Conservation (phyloP, 2,888 invertebrate species). For the Prionchulus punctatus region DNA sequence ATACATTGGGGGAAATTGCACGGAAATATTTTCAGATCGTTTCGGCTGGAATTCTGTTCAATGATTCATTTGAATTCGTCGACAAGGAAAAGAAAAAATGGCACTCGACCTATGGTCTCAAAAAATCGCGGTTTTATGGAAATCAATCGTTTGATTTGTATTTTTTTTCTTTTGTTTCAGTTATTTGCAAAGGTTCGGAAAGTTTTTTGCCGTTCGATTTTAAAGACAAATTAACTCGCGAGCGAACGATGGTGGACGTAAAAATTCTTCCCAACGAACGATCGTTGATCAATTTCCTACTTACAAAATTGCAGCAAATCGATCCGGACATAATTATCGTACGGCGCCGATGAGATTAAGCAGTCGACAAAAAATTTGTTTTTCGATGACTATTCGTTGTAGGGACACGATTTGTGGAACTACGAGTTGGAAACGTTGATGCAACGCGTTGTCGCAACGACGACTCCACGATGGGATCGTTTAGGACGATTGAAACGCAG, state of each 20-base stretch:
- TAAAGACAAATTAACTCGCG: background rate
- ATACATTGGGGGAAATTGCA: background rate
- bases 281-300: slow-evolving; percentile 63
- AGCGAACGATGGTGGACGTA: slow-evolving; percentile 31
- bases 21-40: background rate
- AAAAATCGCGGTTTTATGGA: no score
- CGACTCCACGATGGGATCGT: slow-evolving; percentile 73
- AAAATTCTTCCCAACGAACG: slow-evolving; percentile 66
- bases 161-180: background rate
- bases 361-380: background rate
- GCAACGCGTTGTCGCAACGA: slow-evolving; percentile 53
- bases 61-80: background rate
- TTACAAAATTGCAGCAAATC: slow-evolving; percentile 63
- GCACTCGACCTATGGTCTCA: no score
- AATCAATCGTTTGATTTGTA: no score
- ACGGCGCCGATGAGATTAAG: slow-evolving; percentile 13
- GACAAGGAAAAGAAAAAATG: background rate
- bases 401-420: slow-evolving; percentile 74
- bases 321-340: slow-evolving; percentile 81
- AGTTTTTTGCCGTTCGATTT: background rate
- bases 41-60: background rate
- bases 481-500: slow-evolving; percentile 65
- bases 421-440: slow-evolving; percentile 79
- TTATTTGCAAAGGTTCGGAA: background rate
- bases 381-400: slow-evolving; percentile 11